Conservation (phyloP, 1,140 invertebrate species). For the Polypedilum vanderplanki region DNA sequence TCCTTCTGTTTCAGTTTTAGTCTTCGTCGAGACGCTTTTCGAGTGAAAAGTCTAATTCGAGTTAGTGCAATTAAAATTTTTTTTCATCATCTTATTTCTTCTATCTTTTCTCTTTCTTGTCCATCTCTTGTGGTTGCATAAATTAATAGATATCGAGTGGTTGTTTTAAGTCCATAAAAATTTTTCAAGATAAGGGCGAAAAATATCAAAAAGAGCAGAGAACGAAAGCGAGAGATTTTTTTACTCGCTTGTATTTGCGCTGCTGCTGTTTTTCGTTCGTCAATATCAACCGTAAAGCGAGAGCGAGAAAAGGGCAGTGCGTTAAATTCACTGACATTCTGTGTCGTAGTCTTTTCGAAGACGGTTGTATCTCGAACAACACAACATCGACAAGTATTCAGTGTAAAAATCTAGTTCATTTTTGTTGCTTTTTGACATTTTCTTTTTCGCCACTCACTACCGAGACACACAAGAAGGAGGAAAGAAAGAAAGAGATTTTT, state of each 20-base stretch:
- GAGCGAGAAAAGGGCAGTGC: conserved; percentile 6
- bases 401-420: neutral
- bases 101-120: neutral
- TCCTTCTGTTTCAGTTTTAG: neutral
- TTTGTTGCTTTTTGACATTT: neutral
- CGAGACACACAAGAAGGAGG: neutral
- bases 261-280: neutral
- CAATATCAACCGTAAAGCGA: neutral
- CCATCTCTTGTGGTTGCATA: neutral
- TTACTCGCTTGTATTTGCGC: conserved; percentile 16
- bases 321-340: conserved; percentile 10
- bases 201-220: neutral
- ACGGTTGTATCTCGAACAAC: conserved; percentile 5
- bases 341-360: conserved; percentile 21
- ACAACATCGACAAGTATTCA: neutral
- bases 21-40: conserved; percentile 23
- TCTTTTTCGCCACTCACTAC: no score
- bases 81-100: neutral
- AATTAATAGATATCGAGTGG: no score
- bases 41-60: conserved; percentile 21
- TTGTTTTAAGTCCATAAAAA: no score
- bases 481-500: neutral
- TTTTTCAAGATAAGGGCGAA: neutral
- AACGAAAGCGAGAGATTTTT: neutral
- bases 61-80: conserved; percentile 12